These are phyloP conservation scores for Anguilla marmorata DNA, from an alignment of 2,797 vertebrate species.

Conservation along the genomic window DNA sequence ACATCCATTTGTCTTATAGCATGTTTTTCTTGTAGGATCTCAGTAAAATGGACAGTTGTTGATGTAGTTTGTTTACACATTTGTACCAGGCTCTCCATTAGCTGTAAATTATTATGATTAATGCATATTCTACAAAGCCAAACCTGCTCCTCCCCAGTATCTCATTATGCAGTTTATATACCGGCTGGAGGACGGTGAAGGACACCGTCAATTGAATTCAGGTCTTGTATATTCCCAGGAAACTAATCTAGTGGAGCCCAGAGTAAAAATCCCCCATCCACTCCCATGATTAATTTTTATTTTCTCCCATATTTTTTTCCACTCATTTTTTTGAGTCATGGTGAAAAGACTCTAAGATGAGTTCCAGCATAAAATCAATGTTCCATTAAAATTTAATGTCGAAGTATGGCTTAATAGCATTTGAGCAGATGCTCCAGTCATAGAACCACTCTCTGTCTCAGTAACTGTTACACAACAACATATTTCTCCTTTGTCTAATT, in stretches of 20 bases:
- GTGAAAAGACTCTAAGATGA: conserved; percentile 60
- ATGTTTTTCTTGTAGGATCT: neutral
- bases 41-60: neutral
- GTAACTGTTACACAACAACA: conserved; percentile 52
- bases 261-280: conserved; percentile 71
- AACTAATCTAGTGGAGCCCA: conserved; percentile 71
- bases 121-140: conserved; percentile 21
- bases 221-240: conserved; percentile 74
- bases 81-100: conserved; percentile 5
- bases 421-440: conserved; percentile 74
- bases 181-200: conserved; percentile 74
- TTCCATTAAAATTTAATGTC: conserved; percentile 82
- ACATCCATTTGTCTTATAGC: neutral
- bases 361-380: conserved; percentile 80
- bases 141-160: conserved; percentile 49
- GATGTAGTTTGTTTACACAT: conserved; percentile 10
- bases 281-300: conserved; percentile 75
- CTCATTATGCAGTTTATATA: conserved; percentile 65
- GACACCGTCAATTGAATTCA: conserved; percentile 72
- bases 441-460: conserved; percentile 59
- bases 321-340: conserved; percentile 65
- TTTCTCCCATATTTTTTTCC: conserved; percentile 74
- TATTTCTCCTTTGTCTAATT: conserved; percentile 21
- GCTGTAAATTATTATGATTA: conserved; percentile 28
- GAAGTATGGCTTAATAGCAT: conserved; percentile 76